Evolutionary conservation across 2,797 vertebrate genomes (phyloP), one percentile per base, ranked within the genome.

Genomic region (Psittacula derbiana): DNA sequence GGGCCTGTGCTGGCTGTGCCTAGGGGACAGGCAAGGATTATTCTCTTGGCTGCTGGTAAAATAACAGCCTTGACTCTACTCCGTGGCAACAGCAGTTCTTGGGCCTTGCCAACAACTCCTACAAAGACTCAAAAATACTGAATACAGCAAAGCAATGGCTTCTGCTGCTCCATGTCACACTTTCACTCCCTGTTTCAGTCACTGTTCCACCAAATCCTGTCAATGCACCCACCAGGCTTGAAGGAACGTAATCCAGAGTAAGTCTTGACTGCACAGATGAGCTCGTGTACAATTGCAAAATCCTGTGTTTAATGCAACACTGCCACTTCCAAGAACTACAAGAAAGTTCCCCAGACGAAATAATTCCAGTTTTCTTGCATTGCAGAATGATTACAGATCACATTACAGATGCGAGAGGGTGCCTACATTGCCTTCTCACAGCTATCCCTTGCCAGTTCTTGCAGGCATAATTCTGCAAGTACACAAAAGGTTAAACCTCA

Each of bases 361-460:
- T 16, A 36, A 73, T 30, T 27, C 38, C 47, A 3, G 1, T 43
- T 27, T 52, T 58, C 62, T 62, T 89, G 24, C 12, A 19, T 40
- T 16, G 12, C 10, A 31, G 27, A 44, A 25, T 5, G 21, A 78
- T 58, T 36, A 58, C 33, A 36, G n/a, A 58, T 58, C n/a, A 36
- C 33, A 49, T 23, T 38, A 41, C 11, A 66, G 33, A 47, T 33
- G 31, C 41, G 50, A 66, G 80, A 83, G 52, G 57, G 16, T 18
- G 25, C 17, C 17, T 5, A 21, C 0, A 0, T 47, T 89, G 25
- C 25, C 40, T 13, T 58, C 6, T 3, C 8, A 49, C 6, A 10
- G 31, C 3, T 24, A 12, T 61, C 36, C 14, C 21, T 64, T 50
- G 2, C 10, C 44, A 23, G 60, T 15, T 78, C 17, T 16, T 75